Evolutionary conservation across 2,888 invertebrate species (phyloP).

Genomic region (Nipponacmea schrenckii): DNA sequence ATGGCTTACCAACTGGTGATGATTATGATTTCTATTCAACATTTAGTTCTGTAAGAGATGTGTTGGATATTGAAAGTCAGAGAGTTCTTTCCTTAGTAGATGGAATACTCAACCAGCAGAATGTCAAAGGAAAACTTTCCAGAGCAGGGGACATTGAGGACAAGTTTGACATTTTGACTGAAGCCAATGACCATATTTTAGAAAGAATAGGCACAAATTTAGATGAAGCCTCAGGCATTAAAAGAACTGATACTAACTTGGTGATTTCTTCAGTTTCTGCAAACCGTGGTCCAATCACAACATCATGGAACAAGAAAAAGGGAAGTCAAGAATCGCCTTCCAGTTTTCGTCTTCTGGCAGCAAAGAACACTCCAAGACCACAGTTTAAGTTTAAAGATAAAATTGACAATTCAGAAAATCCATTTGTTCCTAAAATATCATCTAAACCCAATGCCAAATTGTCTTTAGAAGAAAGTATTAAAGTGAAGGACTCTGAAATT

Average conservation of each 20-base stretch:
- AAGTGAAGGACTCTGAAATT: slow-evolving; percentile 45
- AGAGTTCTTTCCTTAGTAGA: slow-evolving; percentile 72
- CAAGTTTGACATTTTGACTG: slow-evolving; percentile 80
- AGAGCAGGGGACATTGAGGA: slow-evolving; percentile 59
- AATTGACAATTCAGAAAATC: slow-evolving; percentile 81
- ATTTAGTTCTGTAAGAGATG: slow-evolving; percentile 79
- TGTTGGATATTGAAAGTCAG: slow-evolving; percentile 75
- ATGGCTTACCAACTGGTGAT: slow-evolving; percentile 78
- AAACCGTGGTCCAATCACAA: slow-evolving; percentile 34
- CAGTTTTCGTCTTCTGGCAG: slow-evolving; percentile 67
- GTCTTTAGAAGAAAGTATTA: slow-evolving; percentile 70
- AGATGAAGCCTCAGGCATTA: slow-evolving; percentile 67
- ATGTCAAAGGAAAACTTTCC: slow-evolving; percentile 55
- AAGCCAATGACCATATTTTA: slow-evolving; percentile 84
- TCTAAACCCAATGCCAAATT: slow-evolving; percentile 89
- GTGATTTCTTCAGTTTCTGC: slow-evolving; percentile 53
- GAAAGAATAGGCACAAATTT: slow-evolving; percentile 76
- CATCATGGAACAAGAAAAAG: slow-evolving; percentile 66
- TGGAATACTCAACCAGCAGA: slow-evolving; percentile 55
- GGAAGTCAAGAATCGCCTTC: slow-evolving; percentile 31
- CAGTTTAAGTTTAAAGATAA: slow-evolving; percentile 86
- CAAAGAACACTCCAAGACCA: slow-evolving; percentile 73
- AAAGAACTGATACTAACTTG: slow-evolving; percentile 62
- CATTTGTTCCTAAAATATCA: slow-evolving; percentile 86
- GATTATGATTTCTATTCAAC: slow-evolving; percentile 81